Evolutionary conservation across 2,797 vertebrate genomes (phyloP).

Genomic region (Heteromormyrus szaboi): DNA sequence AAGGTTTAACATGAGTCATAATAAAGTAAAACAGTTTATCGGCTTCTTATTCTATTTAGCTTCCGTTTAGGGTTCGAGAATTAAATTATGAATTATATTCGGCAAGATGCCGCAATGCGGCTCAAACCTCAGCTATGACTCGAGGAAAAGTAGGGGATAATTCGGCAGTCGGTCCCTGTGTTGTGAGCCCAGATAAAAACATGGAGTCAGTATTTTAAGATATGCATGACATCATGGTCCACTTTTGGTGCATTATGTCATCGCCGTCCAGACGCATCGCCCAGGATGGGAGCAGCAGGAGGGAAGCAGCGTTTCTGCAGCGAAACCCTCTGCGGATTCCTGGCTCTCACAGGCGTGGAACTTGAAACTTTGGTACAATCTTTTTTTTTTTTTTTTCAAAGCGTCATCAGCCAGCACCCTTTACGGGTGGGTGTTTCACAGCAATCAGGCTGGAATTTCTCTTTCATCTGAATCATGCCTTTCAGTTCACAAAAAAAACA

Average conservation of each 20-base stretch:
- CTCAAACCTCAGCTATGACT: not conserved
- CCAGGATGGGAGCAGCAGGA: constrained; percentile 63
- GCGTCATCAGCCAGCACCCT: not conserved
- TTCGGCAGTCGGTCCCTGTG: constrained; percentile 35
- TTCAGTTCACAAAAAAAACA: not conserved
- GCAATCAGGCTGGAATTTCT: not conserved
- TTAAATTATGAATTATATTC: not conserved
- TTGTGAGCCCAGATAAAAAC: constrained; percentile 55
- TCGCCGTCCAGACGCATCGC: constrained; percentile 69
- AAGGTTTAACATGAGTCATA: not conserved
- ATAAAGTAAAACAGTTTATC: not conserved
- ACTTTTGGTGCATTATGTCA: constrained; percentile 78
- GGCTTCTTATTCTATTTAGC: not conserved
- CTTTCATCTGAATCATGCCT: not conserved
- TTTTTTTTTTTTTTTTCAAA: not conserved
- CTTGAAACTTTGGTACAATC: not conserved
- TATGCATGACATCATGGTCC: constrained; percentile 72
- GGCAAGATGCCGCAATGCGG: not conserved
- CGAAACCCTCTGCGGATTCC: constrained; percentile 64
- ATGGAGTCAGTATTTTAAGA: constrained; percentile 62
- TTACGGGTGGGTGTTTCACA: not conserved
- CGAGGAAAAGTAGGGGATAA: constrained; percentile 4
- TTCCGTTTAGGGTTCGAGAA: not conserved
- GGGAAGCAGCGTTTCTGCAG: constrained; percentile 63
- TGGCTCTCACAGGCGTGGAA: constrained; percentile 26